Evolutionary conservation across 1,140 invertebrate genomes (phyloP).

Genomic region (Notospermus geniculatus): DNA sequence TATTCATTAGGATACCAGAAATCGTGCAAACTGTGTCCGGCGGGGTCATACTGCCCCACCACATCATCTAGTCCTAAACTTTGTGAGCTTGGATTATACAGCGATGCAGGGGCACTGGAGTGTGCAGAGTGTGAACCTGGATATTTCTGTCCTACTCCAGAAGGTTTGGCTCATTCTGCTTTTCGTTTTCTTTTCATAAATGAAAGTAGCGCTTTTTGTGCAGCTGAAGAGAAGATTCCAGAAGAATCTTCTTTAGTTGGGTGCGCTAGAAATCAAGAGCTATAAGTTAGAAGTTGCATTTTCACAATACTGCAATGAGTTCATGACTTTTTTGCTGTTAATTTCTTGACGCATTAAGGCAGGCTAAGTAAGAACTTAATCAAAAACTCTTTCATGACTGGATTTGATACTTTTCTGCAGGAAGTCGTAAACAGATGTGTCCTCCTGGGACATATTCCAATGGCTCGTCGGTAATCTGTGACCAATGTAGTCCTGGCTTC

Average conservation of each 20-base stretch:
- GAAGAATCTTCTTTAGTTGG: no score
- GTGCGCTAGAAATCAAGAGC: no score
- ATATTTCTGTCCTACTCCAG: slow-evolving; percentile 34
- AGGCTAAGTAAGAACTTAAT: background rate
- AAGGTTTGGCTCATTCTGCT: slow-evolving; percentile 22
- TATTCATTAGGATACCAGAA: slow-evolving; percentile 36
- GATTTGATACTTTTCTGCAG: slow-evolving; percentile 18
- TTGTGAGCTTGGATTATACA: slow-evolving; percentile 37
- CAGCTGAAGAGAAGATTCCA: no score
- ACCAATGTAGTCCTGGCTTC: slow-evolving; percentile 37
- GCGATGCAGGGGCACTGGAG: slow-evolving; percentile 33
- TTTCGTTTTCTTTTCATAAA: no score
- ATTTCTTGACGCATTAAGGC: background rate
- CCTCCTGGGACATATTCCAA: slow-evolving; percentile 40
- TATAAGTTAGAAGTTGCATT: no score
- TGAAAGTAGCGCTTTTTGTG: no score
- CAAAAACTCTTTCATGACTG: background rate
- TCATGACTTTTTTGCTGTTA: no score
- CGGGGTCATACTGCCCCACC: slow-evolving; percentile 37
- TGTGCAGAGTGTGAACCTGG: slow-evolving; percentile 47
- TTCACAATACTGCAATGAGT: no score
- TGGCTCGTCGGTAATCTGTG: slow-evolving; percentile 30
- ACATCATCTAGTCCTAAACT: slow-evolving; percentile 26
- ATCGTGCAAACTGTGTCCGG: slow-evolving; percentile 35
- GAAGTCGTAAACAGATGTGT: slow-evolving; percentile 34